These are phyloP conservation scores for Caradrina kadenii DNA, from an alignment of 2,888 invertebrate genomes.

Conservation along the genomic window DNA sequence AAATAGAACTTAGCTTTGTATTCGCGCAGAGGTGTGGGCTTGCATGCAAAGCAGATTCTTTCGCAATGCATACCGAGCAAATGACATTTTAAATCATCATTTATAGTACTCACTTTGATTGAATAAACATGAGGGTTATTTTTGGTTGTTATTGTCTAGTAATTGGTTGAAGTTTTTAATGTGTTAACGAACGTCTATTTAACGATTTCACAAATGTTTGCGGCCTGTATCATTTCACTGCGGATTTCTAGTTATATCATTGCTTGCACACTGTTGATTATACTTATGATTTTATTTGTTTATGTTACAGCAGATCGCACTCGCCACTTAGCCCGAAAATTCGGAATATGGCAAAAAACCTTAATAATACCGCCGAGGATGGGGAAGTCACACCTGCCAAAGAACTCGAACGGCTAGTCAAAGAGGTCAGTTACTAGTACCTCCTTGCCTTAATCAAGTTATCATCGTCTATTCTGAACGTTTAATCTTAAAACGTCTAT, in stretches of 20 bases:
- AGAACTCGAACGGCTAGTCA: constrained; percentile 94
- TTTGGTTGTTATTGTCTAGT: constrained; percentile 18
- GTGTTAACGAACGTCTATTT: background rate
- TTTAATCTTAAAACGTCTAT: constrained; percentile 49
- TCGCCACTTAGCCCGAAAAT: constrained; percentile 92
- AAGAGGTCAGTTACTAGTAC: constrained; percentile 85
- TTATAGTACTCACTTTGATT: constrained; percentile 37
- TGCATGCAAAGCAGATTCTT: constrained; percentile 80
- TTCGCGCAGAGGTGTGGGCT: constrained; percentile 71
- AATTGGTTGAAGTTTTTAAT: background rate
- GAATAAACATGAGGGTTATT: constrained; percentile 40
- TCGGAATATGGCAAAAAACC: constrained; percentile 85
- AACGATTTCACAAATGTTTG: background rate
- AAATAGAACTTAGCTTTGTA: constrained; percentile 75
- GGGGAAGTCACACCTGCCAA: constrained; percentile 92
- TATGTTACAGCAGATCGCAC: constrained; percentile 87
- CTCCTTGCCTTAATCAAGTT: background rate
- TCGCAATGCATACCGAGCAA: constrained; percentile 77
- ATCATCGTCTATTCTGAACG: background rate
- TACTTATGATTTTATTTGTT: constrained; percentile 16
- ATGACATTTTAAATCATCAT: constrained; percentile 66
- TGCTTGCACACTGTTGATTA: background rate
- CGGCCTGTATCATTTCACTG: constrained; percentile 1
- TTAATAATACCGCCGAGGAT: constrained; percentile 89
- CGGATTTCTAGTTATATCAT: background rate